These are phyloP conservation scores for Cephalopterus ornatus DNA, from an alignment of 2,113 vertebrate genomes.

Conservation along the genomic window DNA sequence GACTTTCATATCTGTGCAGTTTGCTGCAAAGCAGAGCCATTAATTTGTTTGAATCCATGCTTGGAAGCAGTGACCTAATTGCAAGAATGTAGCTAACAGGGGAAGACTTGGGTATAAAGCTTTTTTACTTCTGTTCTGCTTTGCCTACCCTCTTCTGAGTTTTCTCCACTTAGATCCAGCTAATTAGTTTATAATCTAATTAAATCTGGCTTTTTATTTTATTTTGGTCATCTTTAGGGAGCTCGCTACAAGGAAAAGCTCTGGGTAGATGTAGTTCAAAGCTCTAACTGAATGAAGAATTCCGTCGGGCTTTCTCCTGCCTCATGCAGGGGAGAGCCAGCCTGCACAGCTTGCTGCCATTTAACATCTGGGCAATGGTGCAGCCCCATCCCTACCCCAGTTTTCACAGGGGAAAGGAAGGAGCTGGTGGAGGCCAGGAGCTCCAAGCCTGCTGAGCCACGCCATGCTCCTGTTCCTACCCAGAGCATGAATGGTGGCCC, in stretches of 20 bases:
- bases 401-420: neutral
- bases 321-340: neutral
- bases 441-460: neutral
- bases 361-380: neutral
- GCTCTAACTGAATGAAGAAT: neutral
- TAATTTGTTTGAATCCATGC: constrained; percentile 17
- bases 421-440: neutral
- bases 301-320: neutral
- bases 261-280: neutral
- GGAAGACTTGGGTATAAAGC: neutral
- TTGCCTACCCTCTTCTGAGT: constrained; percentile 48
- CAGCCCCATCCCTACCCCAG: neutral
- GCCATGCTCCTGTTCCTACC: neutral
- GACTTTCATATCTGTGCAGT: neutral
- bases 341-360: neutral
- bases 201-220: neutral
- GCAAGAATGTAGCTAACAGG: neutral
- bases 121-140: constrained; percentile 19
- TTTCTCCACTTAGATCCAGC: neutral
- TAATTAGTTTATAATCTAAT: constrained; percentile 62
- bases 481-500: fast-evolving
- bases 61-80: constrained; percentile 59
- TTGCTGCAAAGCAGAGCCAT: neutral
- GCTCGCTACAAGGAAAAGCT: neutral
- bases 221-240: constrained; percentile 45